Percentiles rank a stretch among this genome's conserved stretches.
Evolutionary conservation across 2,113 vertebrate species (phyloP).

Genomic region (Hymenochirus boettgeri): DNA sequence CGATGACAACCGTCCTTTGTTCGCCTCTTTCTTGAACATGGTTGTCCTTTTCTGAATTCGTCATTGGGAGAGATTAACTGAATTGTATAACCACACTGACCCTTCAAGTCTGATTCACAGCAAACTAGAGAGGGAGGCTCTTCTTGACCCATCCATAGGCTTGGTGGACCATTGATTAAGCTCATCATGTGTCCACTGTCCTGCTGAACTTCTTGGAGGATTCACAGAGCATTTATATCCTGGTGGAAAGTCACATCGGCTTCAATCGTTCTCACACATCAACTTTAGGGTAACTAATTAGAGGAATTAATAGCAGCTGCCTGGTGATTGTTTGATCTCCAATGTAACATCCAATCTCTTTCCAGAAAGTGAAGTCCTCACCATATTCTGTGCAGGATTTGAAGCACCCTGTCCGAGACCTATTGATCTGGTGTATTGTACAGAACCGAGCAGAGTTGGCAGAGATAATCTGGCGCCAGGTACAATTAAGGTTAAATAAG

Average conservation of each 20-base stretch:
- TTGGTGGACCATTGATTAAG: constrained; percentile 32
- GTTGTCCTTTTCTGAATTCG: constrained; percentile 61
- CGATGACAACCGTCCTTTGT: constrained; percentile 67
- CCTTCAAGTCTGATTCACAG: constrained; percentile 60
- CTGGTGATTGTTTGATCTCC: too few relatives aligned
- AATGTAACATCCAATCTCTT: too few relatives aligned
- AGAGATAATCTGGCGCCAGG: constrained; percentile 71
- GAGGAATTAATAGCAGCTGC: too few relatives aligned
- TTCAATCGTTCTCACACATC: background rate
- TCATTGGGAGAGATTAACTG: constrained; percentile 55
- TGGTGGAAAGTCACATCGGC: background rate
- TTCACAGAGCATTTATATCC: constrained; percentile 61
- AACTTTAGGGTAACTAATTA: constrained; percentile 18
- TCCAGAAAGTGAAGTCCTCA: constrained; percentile 3
- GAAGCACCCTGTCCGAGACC: constrained; percentile 57
- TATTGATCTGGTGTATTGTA: constrained; percentile 72
- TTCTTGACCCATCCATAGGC: constrained; percentile 23
- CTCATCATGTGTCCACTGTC: constrained; percentile 59
- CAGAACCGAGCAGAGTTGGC: constrained; percentile 68
- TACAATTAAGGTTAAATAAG: constrained; percentile 37
- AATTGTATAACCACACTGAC: constrained; percentile 59
- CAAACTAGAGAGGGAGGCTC: constrained; percentile 55
- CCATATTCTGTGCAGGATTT: background rate
- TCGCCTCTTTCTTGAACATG: constrained; percentile 67
- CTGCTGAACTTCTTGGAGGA: constrained; percentile 63